Base-by-base conservation (phyloP, 2,113 vertebrate species). In the Chaetura pelagica region DNA sequence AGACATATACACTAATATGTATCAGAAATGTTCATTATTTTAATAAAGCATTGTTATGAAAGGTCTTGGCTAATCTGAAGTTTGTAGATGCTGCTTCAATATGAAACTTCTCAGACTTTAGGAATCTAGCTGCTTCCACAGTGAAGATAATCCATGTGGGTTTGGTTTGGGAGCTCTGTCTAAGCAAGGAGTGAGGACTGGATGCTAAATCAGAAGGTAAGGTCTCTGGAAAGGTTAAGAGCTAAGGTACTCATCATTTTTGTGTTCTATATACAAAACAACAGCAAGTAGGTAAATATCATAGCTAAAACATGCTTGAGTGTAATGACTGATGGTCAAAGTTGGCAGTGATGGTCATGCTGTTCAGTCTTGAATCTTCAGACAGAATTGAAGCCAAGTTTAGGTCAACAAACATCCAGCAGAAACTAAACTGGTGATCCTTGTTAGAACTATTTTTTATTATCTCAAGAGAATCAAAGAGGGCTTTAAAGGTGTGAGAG, bases 331-430 rank as follows among this genome's bases (percentile, higher is more conserved):
- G 85, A 86, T 93, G 69, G 79, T 42, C 85, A 42, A 80, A 59
- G 29, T 10, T 76, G 78, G 84, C 85, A 87, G 66, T 83, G 85
- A 85, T 30, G 83, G 0, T 6, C n/a, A 38, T 74, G 42, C 55
- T 80, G 19, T 59, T 66, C 63, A 71, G 64, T 84, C 63, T 93
- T 90, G 77, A 84, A 86, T 94, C 88, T 94, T 92, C 67, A 77
- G 38, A 40, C 14, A 74, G 83, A 86, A 93, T 34, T 66, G 72
- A 89, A 90, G 51, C 71, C 49, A 71, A 63, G 32, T 86, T 81
- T 84, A 74, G 29, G 35, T 16, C 68, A 93, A 73, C 55, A 96
- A 90, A 80, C 51, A 75, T 42, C 32, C 2, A 12, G 20, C 23
- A 62, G 67, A 89, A 63, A 11, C 32, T 87, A 83, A 90, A 44